phyloP scores from a whole-genome alignment of 2,797 vertebrate species.

The Falco berigora region DNA sequence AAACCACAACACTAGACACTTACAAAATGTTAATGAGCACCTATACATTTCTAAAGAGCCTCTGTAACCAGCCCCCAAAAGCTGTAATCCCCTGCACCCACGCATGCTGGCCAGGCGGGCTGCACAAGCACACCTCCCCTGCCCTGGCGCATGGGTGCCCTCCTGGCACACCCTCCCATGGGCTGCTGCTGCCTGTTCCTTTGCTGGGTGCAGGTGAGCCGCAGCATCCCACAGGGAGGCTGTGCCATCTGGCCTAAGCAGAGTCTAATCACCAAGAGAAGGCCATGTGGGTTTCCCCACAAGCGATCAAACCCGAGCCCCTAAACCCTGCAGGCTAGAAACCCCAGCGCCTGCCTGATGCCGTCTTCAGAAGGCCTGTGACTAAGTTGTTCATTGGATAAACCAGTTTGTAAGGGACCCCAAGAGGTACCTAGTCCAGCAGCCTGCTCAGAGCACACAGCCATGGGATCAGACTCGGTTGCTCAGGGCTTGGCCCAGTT shows the following conservation, averaged over 20 bases:
- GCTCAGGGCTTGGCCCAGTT: neutral
- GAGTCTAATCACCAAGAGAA: neutral
- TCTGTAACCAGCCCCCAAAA: neutral
- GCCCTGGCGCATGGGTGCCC: rapidly evolving
- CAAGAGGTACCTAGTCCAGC: neutral
- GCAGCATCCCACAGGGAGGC: too few species aligned
- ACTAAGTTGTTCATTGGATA: neutral
- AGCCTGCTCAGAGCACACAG: neutral
- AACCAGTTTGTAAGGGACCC: neutral
- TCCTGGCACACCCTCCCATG: neutral
- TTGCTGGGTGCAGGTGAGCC: too few species aligned
- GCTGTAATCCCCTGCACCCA: neutral
- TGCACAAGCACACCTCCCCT: rapidly evolving
- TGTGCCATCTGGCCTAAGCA: neutral
- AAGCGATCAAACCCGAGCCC: neutral
- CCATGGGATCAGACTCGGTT: neutral
- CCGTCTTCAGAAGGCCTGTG: neutral
- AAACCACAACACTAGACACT: neutral
- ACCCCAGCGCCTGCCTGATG: neutral
- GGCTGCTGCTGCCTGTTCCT: rapidly evolving
- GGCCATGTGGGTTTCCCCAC: rapidly evolving
- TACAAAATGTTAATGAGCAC: neutral
- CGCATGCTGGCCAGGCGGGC: rapidly evolving
- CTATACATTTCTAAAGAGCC: neutral
- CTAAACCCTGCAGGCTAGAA: neutral